Evolutionary conservation across 2,888 invertebrate species (phyloP).

Genomic region (Epinotia ramella): DNA sequence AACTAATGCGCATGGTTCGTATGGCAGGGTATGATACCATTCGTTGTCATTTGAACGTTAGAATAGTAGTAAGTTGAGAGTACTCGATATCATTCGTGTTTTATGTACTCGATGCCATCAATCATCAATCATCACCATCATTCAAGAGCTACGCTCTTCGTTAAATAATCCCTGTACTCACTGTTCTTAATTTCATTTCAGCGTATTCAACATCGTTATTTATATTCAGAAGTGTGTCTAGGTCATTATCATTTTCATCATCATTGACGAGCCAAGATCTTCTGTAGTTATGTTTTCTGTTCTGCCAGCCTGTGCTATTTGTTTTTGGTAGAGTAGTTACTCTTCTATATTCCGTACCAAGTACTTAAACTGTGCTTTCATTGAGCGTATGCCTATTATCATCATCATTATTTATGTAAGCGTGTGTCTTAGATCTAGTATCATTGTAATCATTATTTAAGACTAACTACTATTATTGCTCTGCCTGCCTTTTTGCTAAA

Average conservation of each 20-base stretch:
- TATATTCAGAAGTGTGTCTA: background rate
- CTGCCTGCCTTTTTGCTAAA: no score
- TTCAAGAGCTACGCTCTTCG: background rate
- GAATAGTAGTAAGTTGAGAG: background rate
- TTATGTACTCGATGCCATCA: no score
- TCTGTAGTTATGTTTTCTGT: background rate
- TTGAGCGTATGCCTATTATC: no score
- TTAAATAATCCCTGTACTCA: background rate
- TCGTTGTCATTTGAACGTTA: background rate
- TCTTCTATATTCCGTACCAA: background rate
- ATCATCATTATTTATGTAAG: no score
- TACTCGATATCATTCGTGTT: background rate
- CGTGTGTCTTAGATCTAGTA: no score
- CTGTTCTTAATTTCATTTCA: background rate
- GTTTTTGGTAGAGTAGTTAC: background rate
- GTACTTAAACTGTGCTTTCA: no score
- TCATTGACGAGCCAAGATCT: background rate
- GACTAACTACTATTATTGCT: no score
- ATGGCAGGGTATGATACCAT: background rate
- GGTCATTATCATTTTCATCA: background rate
- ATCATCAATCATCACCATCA: background rate
- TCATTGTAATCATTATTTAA: no score
- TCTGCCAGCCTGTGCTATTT: background rate
- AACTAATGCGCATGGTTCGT: slow-evolving; percentile 19
- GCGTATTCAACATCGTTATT: background rate